These are phyloP conservation scores for Gymnopithys bicolor DNA, from an alignment of 2,797 vertebrate genomes.

Conservation along the genomic window DNA sequence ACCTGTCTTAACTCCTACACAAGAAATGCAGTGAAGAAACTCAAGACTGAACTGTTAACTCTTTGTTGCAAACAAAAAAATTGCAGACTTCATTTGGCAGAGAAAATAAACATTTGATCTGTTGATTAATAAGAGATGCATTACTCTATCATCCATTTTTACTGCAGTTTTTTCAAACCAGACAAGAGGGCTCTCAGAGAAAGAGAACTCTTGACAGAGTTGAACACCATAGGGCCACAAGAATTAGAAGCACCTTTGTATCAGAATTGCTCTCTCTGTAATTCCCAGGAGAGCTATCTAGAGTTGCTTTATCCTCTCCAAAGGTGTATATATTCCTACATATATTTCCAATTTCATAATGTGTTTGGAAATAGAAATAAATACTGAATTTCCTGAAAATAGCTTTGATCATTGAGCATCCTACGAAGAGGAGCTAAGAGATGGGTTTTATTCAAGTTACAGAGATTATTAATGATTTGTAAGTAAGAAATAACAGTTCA, in stretches of 20 bases:
- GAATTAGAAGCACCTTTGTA: neutral
- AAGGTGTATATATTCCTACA: neutral
- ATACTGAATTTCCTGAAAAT: neutral
- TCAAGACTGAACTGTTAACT: neutral
- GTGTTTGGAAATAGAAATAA: constrained; percentile 1
- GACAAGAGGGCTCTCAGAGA: neutral
- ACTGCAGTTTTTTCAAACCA: neutral
- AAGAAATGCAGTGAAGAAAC: neutral
- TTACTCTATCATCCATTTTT: neutral
- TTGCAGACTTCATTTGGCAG: neutral
- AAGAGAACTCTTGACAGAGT: neutral
- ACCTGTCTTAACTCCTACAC: neutral
- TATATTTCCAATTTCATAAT: neutral
- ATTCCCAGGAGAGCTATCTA: neutral
- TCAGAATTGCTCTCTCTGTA: neutral
- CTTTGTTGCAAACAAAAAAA: neutral
- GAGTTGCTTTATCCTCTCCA: neutral
- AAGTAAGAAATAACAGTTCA: neutral
- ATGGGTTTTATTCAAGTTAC: neutral
- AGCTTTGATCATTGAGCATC: neutral
- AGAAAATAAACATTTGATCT: neutral
- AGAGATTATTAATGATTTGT: neutral
- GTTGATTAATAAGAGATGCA: neutral
- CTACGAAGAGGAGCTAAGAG: neutral
- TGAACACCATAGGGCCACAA: neutral